Evolutionary conservation across 2,888 invertebrate species (phyloP).

Genomic region (Miltochrista miniata): DNA sequence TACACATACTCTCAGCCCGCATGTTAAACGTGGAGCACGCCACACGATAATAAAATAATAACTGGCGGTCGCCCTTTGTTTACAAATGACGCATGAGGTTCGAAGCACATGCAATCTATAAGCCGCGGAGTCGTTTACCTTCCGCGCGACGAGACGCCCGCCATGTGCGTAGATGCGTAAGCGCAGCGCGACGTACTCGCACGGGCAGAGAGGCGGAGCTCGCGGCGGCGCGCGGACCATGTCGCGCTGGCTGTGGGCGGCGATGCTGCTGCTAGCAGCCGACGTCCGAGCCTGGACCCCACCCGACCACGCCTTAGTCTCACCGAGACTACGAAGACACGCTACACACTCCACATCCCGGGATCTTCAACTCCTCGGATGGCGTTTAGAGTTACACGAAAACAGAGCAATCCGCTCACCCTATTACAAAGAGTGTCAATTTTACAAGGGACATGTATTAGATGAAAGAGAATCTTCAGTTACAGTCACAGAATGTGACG

Average conservation of each 20-base stretch:
- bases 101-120: slow-evolving; percentile 74
- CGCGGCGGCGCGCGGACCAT: slow-evolving; percentile 76
- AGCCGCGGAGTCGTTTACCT: slow-evolving; percentile 80
- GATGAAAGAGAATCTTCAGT: slow-evolving; percentile 70
- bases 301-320: slow-evolving; percentile 42
- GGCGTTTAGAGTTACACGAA: slow-evolving; percentile 70
- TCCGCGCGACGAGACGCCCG: slow-evolving; percentile 77
- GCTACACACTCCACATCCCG: slow-evolving; percentile 41
- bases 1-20: slow-evolving; percentile 12
- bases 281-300: slow-evolving; percentile 53
- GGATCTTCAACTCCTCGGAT: slow-evolving; percentile 67
- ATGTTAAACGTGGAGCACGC: slow-evolving; percentile 46
- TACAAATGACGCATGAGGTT: slow-evolving; percentile 79
- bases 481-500: slow-evolving; percentile 80
- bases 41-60: slow-evolving; percentile 66
- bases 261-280: slow-evolving; percentile 57
- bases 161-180: slow-evolving; percentile 78
- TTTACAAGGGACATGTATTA: slow-evolving; percentile 69
- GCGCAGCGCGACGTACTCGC: slow-evolving; percentile 59
- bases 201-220: slow-evolving; percentile 65
- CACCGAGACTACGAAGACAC: slow-evolving; percentile 49
- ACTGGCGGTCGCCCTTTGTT: slow-evolving; percentile 78
- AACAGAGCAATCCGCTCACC: slow-evolving; percentile 74
- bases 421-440: slow-evolving; percentile 70
- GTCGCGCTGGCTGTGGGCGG: slow-evolving; percentile 73